Evolutionary conservation across 2,888 invertebrate genomes (phyloP).

Genomic region (Blomia tropicalis): DNA sequence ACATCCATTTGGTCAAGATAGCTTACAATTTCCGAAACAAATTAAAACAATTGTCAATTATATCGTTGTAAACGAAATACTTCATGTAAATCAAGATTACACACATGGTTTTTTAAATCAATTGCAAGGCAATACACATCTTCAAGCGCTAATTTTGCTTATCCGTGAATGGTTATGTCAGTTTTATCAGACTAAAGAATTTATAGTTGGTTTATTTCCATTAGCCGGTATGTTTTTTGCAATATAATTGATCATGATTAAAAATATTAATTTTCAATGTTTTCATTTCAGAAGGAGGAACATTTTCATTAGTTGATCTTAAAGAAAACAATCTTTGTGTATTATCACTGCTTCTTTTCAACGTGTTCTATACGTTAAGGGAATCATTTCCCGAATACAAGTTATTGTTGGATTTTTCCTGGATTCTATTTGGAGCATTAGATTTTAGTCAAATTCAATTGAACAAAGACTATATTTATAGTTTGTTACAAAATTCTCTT

Average conservation of each 20-base stretch:
- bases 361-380: conserved; percentile 17
- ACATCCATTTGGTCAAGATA: background rate
- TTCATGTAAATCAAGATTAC: background rate
- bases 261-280: background rate
- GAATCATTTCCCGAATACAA: conserved; percentile 12
- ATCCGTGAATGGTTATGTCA: conserved; percentile 1
- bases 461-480: conserved; percentile 2
- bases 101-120: background rate
- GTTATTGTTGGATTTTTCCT: conserved; percentile 17
- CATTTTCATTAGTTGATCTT: background rate
- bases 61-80: background rate
- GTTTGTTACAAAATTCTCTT: conserved; percentile 11
- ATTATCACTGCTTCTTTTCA: conserved; percentile 10
- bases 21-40: background rate
- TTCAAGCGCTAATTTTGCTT: background rate
- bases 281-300: background rate
- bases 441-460: background rate
- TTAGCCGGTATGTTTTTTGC: background rate
- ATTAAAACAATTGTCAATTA: background rate
- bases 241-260: background rate
- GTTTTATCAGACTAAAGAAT: background rate
- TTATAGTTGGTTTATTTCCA: conserved; percentile 3
- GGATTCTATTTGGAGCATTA: conserved; percentile 13
- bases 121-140: background rate
- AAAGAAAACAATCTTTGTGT: conserved; percentile 9